These are phyloP conservation scores for Aurelia sp. DNA, from an alignment of 30 jellyfish, hydroid and myxozoan genomes.

Conservation along the genomic window DNA sequence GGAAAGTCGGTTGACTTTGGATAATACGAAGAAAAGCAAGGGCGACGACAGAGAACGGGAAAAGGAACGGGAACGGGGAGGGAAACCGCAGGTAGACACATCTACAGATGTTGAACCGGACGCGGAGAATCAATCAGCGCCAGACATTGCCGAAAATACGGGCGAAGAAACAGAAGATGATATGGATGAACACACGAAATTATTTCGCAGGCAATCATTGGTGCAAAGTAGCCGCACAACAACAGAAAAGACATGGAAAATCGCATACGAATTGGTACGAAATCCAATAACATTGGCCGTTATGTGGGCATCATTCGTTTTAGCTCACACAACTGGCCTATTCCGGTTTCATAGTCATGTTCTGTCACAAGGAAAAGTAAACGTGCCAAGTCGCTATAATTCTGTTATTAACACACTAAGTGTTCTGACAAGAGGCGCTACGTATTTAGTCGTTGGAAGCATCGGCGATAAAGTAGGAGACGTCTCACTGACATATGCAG, in stretches of 20 bases:
- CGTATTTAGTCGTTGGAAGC: conserved; percentile 49
- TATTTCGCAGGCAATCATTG: not conserved
- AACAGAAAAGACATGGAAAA: not conserved
- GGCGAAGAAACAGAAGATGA: conserved; percentile 21
- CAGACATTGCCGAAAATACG: not conserved
- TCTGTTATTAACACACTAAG: conserved; percentile 26
- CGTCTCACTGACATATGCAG: conserved; percentile 32
- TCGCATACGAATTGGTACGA: conserved; percentile 10
- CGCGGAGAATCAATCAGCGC: too few species aligned
- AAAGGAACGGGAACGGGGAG: not conserved
- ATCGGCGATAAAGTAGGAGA: conserved; percentile 53
- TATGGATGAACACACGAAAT: not conserved
- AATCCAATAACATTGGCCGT: conserved; percentile 27
- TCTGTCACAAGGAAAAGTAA: not conserved
- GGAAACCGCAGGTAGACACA: not conserved
- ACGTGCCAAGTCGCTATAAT: conserved; percentile 10
- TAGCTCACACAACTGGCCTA: conserved; percentile 11
- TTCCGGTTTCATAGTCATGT: not conserved
- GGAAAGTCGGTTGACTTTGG: not conserved
- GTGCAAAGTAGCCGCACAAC: not conserved
- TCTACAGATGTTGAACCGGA: not conserved
- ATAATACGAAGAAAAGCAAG: not conserved
- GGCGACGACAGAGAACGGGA: not conserved
- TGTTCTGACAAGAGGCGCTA: conserved; percentile 47
- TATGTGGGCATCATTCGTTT: conserved; percentile 43